Evolutionary conservation across 2,797 vertebrate species (phyloP).

Genomic region (Myoxocephalus aenaeus): DNA sequence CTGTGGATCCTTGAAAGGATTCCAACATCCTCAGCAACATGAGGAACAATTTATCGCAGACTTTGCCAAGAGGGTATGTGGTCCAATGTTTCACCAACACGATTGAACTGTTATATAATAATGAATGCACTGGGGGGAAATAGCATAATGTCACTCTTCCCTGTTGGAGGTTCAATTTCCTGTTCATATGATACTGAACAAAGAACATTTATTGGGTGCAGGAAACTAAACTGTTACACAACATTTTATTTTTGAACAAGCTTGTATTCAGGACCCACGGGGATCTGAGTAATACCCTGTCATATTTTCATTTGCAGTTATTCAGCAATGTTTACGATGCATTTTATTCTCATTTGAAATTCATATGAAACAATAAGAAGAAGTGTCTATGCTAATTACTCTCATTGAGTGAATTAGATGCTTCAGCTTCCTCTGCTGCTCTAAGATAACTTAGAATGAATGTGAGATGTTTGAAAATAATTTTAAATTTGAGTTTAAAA

Average conservation of each 20-base stretch:
- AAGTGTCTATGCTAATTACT: not conserved
- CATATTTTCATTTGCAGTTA: not conserved
- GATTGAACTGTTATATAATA: conserved; percentile 13
- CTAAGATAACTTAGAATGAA: not conserved
- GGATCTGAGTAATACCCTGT: not conserved
- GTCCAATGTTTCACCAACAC: not conserved
- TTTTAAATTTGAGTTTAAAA: not conserved
- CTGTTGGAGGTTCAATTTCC: not conserved
- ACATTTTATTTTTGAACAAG: not conserved
- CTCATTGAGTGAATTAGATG: too few species aligned
- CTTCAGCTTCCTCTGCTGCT: too few species aligned
- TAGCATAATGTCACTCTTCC: not conserved
- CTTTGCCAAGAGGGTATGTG: not conserved
- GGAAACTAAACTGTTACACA: not conserved
- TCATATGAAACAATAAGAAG: not conserved
- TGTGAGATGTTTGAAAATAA: not conserved
- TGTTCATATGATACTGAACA: not conserved
- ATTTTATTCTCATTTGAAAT: not conserved
- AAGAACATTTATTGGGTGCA: not conserved
- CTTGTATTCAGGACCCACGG: not conserved
- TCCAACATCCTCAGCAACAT: not conserved
- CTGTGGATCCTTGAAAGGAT: not conserved
- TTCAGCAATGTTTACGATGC: not conserved
- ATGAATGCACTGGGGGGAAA: not conserved
- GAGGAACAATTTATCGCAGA: not conserved